These are phyloP conservation scores for Arvicanthis niloticus DNA, from an alignment of 2,113 vertebrate species.

Conservation along the genomic window DNA sequence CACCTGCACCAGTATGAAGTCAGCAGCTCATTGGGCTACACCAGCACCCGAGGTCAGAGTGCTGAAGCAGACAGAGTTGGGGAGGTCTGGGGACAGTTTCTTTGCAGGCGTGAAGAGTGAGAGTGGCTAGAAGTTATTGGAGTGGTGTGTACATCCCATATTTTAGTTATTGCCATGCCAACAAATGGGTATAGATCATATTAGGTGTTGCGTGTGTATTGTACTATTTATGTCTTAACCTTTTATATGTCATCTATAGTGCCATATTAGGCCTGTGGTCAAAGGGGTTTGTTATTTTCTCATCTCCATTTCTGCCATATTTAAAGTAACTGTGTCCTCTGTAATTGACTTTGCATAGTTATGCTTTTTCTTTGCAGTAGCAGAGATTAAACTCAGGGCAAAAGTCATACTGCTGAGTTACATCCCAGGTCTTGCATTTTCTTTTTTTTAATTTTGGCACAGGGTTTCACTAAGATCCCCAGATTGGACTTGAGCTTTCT, in stretches of 20 bases:
- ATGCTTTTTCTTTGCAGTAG: background rate
- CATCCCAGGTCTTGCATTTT: too few relatives aligned
- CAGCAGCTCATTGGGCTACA: conserved; percentile 98
- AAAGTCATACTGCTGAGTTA: too few relatives aligned
- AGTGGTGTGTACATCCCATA: background rate
- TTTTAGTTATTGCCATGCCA: background rate
- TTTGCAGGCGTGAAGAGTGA: background rate
- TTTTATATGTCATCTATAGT: background rate
- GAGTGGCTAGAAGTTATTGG: background rate
- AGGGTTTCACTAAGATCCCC: background rate
- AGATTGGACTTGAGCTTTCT: background rate
- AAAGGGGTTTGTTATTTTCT: background rate
- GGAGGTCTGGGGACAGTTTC: background rate
- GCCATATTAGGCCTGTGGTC: background rate
- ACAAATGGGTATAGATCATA: background rate
- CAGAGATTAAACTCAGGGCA: background rate
- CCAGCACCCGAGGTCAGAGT: conserved; percentile 94
- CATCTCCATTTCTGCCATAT: background rate
- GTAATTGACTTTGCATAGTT: too few relatives aligned
- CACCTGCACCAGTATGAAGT: conserved; percentile 95
- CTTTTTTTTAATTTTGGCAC: background rate
- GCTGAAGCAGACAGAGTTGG: background rate
- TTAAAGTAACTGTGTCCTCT: background rate
- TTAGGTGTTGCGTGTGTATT: background rate
- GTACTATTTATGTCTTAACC: background rate